Conservation (phyloP, 2,113 vertebrate species). For the Pygoscelis adeliae region DNA sequence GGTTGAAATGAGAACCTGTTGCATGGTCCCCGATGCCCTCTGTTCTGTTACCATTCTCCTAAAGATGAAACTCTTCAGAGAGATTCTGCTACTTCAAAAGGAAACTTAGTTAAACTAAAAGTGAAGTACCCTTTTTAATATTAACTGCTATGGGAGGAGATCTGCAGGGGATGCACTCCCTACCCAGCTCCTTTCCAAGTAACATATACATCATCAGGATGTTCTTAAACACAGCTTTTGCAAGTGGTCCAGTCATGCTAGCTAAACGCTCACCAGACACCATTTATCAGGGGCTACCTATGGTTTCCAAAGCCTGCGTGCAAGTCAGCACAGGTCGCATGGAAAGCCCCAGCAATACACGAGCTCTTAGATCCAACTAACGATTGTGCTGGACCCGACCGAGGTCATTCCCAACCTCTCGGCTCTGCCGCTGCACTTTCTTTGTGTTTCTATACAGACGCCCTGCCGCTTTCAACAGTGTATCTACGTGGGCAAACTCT, state of each 20-base stretch:
- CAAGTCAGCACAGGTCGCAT: not conserved
- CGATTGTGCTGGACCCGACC: rapidly evolving
- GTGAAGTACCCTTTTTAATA: not conserved
- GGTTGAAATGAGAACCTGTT: not conserved
- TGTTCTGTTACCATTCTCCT: not conserved
- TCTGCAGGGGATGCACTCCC: not conserved
- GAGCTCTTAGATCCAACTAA: not conserved
- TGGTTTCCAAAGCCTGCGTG: not conserved
- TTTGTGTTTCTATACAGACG: not conserved
- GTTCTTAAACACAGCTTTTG: not conserved
- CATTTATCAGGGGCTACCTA: not conserved
- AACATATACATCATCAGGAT: not conserved
- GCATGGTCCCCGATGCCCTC: not conserved
- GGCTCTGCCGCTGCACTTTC: rapidly evolving
- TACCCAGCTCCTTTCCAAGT: not conserved
- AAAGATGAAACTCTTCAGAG: not conserved
- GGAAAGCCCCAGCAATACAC: not conserved
- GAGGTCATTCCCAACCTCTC: not conserved
- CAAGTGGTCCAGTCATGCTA: not conserved
- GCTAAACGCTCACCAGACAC: not conserved
- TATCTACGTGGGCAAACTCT: not conserved
- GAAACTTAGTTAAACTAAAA: not conserved
- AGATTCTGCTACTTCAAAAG: not conserved
- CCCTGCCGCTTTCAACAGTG: rapidly evolving
- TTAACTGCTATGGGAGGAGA: not conserved